Evolutionary conservation across 1,140 invertebrate genomes (phyloP).

Genomic region (Probaryconus sp.): DNA sequence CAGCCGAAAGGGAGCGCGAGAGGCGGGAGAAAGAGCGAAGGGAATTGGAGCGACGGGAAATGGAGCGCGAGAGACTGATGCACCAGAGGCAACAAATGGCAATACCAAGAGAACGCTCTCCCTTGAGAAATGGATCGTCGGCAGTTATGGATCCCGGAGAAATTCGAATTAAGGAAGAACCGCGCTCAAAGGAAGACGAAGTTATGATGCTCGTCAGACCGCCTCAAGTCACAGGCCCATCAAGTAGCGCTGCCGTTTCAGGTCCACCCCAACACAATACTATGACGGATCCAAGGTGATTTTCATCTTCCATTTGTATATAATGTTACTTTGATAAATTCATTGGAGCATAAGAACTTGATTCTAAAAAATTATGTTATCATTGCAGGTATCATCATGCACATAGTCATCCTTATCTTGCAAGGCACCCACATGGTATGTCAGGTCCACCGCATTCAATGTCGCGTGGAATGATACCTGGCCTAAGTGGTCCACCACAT

Average conservation of each 20-base stretch:
- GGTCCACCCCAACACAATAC: constrained; percentile 67
- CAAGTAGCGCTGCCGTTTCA: constrained; percentile 51
- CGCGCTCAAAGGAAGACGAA: constrained; percentile 81
- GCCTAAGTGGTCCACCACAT: constrained; percentile 72
- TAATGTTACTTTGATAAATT: too few relatives aligned
- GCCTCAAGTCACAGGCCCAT: constrained; percentile 59
- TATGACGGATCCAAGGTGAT: constrained; percentile 73
- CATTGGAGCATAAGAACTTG: too few relatives aligned
- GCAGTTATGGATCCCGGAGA: constrained; percentile 73
- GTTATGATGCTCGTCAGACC: constrained; percentile 80
- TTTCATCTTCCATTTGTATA: too few relatives aligned
- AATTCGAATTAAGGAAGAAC: constrained; percentile 83
- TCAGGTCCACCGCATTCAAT: constrained; percentile 74
- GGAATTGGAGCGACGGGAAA: constrained; percentile 85
- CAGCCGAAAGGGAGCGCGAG: constrained; percentile 77
- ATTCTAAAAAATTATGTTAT: too few relatives aligned
- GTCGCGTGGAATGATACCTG: constrained; percentile 78
- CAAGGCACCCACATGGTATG: constrained; percentile 73
- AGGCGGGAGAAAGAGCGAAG: constrained; percentile 79
- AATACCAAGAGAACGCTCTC: constrained; percentile 82
- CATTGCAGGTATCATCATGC: constrained; percentile 67
- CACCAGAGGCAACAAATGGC: constrained; percentile 79
- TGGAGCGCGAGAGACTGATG: constrained; percentile 82
- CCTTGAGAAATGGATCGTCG: constrained; percentile 82
- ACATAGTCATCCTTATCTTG: constrained; percentile 71